A percentile compares a stretch with the other conserved stretches of the same genome.
Evolutionary conservation across 2,797 vertebrate species (phyloP).

Genomic region (Sphenopsis melanotis): DNA sequence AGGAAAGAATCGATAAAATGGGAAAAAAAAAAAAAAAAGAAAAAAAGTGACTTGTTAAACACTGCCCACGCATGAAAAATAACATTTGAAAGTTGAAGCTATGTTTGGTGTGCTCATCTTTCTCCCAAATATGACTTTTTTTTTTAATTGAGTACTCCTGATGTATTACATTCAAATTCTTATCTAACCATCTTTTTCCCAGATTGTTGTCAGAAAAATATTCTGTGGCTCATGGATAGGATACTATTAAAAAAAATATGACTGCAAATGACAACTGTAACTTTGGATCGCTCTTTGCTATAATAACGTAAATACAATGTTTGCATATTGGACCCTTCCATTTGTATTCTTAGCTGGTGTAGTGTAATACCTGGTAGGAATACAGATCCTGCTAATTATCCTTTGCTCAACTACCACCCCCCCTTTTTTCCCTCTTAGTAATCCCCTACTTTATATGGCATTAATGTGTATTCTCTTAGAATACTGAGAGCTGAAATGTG

Average conservation of each 20-base stretch:
- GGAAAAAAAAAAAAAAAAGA: not conserved
- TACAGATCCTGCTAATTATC: not conserved
- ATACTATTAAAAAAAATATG: not conserved
- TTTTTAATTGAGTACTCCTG: not conserved
- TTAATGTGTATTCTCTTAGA: not conserved
- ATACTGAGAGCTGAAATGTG: not conserved
- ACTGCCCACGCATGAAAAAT: not conserved
- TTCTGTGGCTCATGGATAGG: not conserved
- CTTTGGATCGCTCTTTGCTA: not conserved
- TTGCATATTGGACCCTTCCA: not conserved
- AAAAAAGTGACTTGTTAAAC: not conserved
- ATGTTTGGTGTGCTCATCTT: not conserved
- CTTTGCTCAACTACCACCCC: not conserved
- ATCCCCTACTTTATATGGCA: not conserved
- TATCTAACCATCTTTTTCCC: not conserved
- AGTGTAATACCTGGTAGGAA: not conserved
- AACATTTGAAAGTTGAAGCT: not conserved
- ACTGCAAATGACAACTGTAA: not conserved
- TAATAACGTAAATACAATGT: not conserved
- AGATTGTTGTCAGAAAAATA: not conserved
- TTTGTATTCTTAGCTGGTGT: not conserved
- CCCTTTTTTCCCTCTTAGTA: not conserved
- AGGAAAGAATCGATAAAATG: not conserved
- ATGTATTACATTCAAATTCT: not conserved
- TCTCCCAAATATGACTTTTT: not conserved